Evolutionary conservation across 2,888 invertebrate species (phyloP).

Genomic region (Dione juno): DNA sequence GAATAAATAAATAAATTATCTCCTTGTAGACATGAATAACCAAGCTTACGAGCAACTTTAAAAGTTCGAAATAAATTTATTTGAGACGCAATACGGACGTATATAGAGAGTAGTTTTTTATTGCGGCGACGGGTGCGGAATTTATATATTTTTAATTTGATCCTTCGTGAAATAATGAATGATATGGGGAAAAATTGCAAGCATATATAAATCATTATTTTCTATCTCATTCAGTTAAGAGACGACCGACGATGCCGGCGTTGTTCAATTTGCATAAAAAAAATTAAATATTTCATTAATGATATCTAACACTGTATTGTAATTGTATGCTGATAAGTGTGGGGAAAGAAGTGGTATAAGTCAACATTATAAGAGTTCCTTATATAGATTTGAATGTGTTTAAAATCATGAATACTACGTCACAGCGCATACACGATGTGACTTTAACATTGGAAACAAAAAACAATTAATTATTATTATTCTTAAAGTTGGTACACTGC

Average conservation of each 20-base stretch:
- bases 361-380: too few relatives aligned
- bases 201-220: neutral
- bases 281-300: too few relatives aligned
- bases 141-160: constrained; percentile 16
- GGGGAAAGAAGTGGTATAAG: too few relatives aligned
- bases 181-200: neutral
- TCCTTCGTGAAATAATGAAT: constrained; percentile 18
- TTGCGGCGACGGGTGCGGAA: neutral
- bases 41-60: constrained; percentile 9
- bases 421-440: too few relatives aligned
- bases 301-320: too few relatives aligned
- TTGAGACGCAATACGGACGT: neutral
- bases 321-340: too few relatives aligned
- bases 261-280: too few relatives aligned
- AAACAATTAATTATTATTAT: neutral
- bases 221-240: constrained; percentile 4
- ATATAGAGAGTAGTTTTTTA: neutral
- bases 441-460: neutral
- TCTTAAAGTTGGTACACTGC: too few relatives aligned
- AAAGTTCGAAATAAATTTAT: neutral
- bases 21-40: neutral
- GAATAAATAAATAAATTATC: neutral
- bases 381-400: too few relatives aligned
- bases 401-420: too few relatives aligned
- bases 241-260: neutral